Conservation (phyloP, 1,140 invertebrate genomes). For the Plodia interpunctella region DNA sequence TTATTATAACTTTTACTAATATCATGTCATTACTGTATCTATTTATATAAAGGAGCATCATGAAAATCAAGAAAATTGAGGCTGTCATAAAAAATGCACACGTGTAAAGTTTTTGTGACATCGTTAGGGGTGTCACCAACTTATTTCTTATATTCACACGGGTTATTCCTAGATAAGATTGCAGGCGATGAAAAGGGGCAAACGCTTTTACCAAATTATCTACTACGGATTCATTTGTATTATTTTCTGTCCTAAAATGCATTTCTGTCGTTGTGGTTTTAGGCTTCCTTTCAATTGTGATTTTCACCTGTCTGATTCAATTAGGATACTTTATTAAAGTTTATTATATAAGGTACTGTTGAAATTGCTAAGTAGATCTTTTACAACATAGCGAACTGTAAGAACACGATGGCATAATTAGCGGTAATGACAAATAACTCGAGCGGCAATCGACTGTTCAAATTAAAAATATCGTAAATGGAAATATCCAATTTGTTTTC, state of each 20-base stretch:
- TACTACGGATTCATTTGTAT: slow-evolving; percentile 48
- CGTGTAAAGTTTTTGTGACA: slow-evolving; percentile 39
- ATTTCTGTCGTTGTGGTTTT: neutral
- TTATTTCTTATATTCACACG: slow-evolving; percentile 38
- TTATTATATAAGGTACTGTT: no score
- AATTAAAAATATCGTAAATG: slow-evolving; percentile 25
- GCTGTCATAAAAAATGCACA: slow-evolving; percentile 17
- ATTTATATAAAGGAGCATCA: neutral
- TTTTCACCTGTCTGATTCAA: no score
- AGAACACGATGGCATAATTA: slow-evolving; percentile 13
- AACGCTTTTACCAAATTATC: slow-evolving; percentile 35
- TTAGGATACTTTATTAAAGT: no score
- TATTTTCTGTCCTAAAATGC: slow-evolving; percentile 25
- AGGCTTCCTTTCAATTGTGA: no score
- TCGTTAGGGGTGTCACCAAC: slow-evolving; percentile 39
- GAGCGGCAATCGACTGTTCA: slow-evolving; percentile 4
- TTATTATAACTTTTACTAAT: neutral
- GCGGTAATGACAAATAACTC: slow-evolving; percentile 2
- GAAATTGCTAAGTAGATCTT: neutral
- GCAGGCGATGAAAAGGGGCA: slow-evolving; percentile 24
- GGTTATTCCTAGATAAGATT: slow-evolving; percentile 35
- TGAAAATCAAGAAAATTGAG: neutral
- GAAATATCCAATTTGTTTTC: slow-evolving; percentile 21
- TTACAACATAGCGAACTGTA: slow-evolving; percentile 11
- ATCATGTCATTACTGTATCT: neutral